A percentile compares a stretch with the other conserved stretches of the same genome.
phyloP scores from a whole-genome alignment of 2,113 vertebrate genomes.

The Nannospalax galili region DNA sequence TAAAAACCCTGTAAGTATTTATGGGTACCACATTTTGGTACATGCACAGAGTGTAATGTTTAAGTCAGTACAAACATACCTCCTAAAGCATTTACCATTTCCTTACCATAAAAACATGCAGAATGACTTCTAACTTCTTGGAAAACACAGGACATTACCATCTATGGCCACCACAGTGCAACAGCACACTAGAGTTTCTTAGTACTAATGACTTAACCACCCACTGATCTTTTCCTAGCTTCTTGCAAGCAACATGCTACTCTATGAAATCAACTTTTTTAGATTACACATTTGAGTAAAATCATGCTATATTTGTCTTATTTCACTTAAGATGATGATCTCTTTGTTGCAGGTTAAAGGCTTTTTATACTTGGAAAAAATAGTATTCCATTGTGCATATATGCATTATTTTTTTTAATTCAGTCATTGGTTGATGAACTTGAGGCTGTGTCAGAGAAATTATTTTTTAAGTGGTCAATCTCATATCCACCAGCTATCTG shows the following conservation, averaged over 20 bases:
- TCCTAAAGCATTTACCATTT: background rate
- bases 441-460: background rate
- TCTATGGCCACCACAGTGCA: background rate
- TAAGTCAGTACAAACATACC: background rate
- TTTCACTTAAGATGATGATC: background rate
- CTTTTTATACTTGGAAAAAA: background rate
- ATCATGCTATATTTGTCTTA: background rate
- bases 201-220: background rate
- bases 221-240: background rate
- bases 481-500: background rate
- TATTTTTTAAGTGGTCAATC: background rate
- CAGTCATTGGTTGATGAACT: background rate
- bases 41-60: background rate
- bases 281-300: background rate
- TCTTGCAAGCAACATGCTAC: background rate
- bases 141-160: background rate
- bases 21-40: background rate
- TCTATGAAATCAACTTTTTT: background rate
- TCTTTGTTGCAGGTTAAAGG: background rate
- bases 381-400: background rate
- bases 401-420: background rate
- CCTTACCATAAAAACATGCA: background rate
- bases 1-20: background rate
- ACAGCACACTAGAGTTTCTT: background rate
- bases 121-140: background rate